Base-by-base conservation (phyloP, 2,797 vertebrate genomes). In the Enteromius radiatus region DNA sequence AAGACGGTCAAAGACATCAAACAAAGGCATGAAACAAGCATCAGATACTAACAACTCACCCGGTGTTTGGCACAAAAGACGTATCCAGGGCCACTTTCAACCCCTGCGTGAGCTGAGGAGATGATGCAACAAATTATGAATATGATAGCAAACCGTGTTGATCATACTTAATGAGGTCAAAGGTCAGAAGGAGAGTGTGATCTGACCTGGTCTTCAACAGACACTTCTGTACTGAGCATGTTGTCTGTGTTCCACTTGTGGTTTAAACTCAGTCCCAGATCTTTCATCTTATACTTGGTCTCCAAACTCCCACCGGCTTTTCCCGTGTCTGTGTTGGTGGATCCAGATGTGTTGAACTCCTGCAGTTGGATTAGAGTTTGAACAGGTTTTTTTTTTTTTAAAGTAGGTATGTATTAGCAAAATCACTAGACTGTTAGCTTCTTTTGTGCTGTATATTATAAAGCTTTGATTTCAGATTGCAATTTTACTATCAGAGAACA, bases 161-260 rank as follows among this genome's bases (percentile, higher is more conserved):
- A 69, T 76, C 49, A 6, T 26, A 12, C 15, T 38, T n/a, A 80
- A 0, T 70, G 26, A 12, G 71, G 49, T 56, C 49, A 56, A 56
- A 17, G 52, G 52, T 75, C 52, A 75, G 5, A n/a, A 31, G 0
- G 17, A 15, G 52, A 23, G 38, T 21, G 31, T 17, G 61, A 1
- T 26, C 9, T 8, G 78, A 98, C 97, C 96, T 98, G 95, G 92
- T 99, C 96, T 91, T 99, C 97, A 89, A 96, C 85, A 10, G 94
- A 94, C 86, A 99, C 86, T 85, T 98, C 97, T 7, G 96, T 97
- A 26, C 93, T 94, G 88, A 99, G 43, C 0, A 94, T 96, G 91
- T 98, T 99, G 73, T 99, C 97, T 0, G 97, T 98, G 91, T 97
- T 98, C 98, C 97, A 99, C 90, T 98, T 99, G 92, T 99, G 96